These are phyloP conservation scores for Gavialis gangeticus DNA, from an alignment of 2,113 vertebrate genomes.

Conservation along the genomic window DNA sequence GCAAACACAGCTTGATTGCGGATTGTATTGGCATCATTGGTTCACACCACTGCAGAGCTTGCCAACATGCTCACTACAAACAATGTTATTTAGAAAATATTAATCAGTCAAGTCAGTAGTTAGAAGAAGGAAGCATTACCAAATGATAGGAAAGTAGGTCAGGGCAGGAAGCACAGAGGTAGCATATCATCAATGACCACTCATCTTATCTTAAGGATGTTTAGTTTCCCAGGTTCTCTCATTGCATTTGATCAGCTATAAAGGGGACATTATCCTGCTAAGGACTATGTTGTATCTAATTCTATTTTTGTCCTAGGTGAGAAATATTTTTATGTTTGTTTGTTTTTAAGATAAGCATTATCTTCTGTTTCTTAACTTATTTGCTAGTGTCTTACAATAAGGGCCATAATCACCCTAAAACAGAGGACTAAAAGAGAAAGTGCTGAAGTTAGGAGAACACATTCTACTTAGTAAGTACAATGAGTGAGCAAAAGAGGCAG, in stretches of 20 bases:
- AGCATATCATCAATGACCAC: fast-evolving
- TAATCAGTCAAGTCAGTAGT: neutral
- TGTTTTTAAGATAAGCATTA: neutral
- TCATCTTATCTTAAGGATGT: neutral
- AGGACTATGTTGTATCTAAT: neutral
- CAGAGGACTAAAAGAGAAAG: neutral
- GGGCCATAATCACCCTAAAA: neutral
- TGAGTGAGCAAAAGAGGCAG: neutral
- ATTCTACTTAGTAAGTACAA: neutral
- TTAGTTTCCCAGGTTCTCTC: neutral
- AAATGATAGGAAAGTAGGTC: fast-evolving
- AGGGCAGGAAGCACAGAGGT: neutral
- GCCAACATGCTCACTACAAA: neutral
- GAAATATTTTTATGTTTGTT: neutral
- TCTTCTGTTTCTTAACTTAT: neutral
- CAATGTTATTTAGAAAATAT: neutral
- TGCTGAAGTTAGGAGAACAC: neutral
- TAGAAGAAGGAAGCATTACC: neutral
- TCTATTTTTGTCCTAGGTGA: neutral
- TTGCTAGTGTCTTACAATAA: neutral
- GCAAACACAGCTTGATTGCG: slow-evolving; percentile 5
- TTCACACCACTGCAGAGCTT: neutral
- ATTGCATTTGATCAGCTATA: neutral
- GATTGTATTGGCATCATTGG: neutral
- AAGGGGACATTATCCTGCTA: neutral